These are phyloP conservation scores for Drosophila peninsularis DNA, from an alignment of 2,888 invertebrate genomes.

Conservation along the genomic window DNA sequence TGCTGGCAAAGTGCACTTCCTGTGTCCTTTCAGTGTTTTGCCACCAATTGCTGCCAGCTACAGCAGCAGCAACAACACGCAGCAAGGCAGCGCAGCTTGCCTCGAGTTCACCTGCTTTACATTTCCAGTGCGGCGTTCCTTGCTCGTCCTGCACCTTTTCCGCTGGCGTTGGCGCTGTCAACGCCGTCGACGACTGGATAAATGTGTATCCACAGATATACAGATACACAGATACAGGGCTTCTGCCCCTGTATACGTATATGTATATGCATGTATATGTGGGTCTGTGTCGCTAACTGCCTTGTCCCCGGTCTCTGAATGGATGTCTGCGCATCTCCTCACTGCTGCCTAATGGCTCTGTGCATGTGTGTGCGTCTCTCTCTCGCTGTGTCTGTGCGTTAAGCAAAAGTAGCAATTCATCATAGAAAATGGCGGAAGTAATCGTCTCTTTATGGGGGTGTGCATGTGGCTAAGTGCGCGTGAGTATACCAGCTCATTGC, in stretches of 20 bases:
- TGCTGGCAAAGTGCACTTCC: slow-evolving; percentile 69
- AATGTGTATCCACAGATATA: slow-evolving; percentile 63
- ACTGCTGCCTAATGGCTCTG: slow-evolving; percentile 48
- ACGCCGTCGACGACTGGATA: slow-evolving; percentile 74
- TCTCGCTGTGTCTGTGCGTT: slow-evolving; percentile 45
- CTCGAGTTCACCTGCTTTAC: slow-evolving; percentile 75
- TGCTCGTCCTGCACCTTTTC: slow-evolving; percentile 49
- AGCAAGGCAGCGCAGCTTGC: slow-evolving; percentile 39
- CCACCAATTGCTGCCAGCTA: slow-evolving; percentile 64
- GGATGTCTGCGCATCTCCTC: slow-evolving; percentile 70
- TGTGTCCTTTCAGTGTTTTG: slow-evolving; percentile 72
- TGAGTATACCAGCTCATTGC: slow-evolving; percentile 30
- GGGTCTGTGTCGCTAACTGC: slow-evolving; percentile 57
- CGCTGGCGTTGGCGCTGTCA: slow-evolving; percentile 65
- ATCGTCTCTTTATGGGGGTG: slow-evolving; percentile 71
- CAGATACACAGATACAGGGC: slow-evolving; percentile 29
- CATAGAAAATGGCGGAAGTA: slow-evolving; percentile 84
- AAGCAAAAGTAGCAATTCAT: slow-evolving; percentile 82
- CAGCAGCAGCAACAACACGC: slow-evolving; percentile 21
- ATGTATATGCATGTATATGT: slow-evolving; percentile 35
- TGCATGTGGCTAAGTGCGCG: slow-evolving; percentile 42
- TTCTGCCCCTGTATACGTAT: slow-evolving; percentile 19
- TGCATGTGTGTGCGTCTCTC: slow-evolving; percentile 11
- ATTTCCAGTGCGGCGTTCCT: slow-evolving; percentile 31
- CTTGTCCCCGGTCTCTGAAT: slow-evolving; percentile 33